These are phyloP conservation scores for Rhadina sibilatrix DNA, from an alignment of 2,113 vertebrate species.

Conservation along the genomic window DNA sequence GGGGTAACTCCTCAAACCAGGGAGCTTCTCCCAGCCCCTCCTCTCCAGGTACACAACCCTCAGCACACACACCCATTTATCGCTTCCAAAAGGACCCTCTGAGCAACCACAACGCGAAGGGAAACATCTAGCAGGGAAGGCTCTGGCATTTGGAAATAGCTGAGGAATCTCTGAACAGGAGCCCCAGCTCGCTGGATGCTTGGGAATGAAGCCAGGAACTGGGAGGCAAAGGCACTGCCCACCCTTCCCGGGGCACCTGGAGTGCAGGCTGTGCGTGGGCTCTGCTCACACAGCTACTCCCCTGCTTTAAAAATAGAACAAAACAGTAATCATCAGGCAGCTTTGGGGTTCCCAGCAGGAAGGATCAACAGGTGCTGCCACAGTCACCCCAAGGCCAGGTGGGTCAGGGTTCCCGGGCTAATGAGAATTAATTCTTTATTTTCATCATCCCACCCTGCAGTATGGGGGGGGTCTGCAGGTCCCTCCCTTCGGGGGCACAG, in stretches of 20 bases:
- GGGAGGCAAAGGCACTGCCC: neutral
- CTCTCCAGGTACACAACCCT: neutral
- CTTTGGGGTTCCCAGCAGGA: neutral
- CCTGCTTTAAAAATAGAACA: neutral
- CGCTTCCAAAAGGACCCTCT: rapidly evolving
- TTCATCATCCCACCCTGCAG: rapidly evolving
- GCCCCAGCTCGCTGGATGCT: neutral
- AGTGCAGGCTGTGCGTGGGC: neutral
- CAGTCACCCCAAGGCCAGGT: rapidly evolving
- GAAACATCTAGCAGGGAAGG: neutral
- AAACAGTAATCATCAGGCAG: neutral
- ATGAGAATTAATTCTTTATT: neutral
- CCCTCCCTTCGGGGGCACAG: rapidly evolving
- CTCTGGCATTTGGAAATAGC: neutral
- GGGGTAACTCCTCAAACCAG: neutral
- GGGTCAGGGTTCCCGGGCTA: neutral
- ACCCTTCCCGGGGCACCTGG: neutral
- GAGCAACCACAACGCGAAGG: rapidly evolving
- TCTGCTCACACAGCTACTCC: neutral
- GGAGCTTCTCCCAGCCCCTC: neutral
- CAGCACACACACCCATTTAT: neutral
- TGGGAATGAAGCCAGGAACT: neutral
- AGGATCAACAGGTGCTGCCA: neutral
- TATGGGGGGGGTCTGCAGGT: rapidly evolving
- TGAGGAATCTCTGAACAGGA: neutral